A percentile compares a stretch with the other conserved stretches of the same genome.
Evolutionary conservation across 92 coral and sea anemone species (phyloP).

Genomic region (Ricordea florida): DNA sequence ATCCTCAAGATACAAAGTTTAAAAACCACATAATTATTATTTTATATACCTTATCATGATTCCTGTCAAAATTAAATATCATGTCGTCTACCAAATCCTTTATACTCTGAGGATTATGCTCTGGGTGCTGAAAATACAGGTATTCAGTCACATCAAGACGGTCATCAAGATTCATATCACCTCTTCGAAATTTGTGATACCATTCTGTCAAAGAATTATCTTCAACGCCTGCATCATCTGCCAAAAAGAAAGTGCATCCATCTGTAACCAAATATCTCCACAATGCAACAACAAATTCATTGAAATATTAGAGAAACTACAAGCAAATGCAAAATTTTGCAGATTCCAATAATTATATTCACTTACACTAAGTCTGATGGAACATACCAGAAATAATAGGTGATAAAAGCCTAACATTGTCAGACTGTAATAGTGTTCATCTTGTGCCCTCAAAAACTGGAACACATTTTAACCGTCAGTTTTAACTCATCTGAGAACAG

Average conservation of each 20-base stretch:
- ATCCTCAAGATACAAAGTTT: background rate
- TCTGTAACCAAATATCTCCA: background rate
- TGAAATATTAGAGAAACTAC: background rate
- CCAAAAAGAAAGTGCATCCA: background rate
- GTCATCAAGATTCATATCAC: conserved; percentile 79
- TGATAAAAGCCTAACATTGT: too few relatives aligned
- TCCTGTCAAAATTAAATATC: conserved; percentile 77
- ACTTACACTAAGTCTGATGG: too few relatives aligned
- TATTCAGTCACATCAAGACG: conserved; percentile 79
- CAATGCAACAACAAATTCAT: background rate
- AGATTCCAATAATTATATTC: too few relatives aligned
- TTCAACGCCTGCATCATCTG: conserved; percentile 78
- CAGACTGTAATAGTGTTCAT: too few relatives aligned
- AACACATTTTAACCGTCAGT: too few relatives aligned
- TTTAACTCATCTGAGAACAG: too few relatives aligned
- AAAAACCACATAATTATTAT: background rate
- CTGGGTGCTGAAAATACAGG: conserved; percentile 93
- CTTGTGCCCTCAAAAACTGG: too few relatives aligned
- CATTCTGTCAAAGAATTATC: conserved; percentile 35
- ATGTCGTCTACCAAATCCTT: conserved; percentile 88
- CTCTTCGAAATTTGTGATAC: conserved; percentile 46
- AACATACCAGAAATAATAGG: too few relatives aligned
- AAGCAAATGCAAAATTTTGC: background rate
- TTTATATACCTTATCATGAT: conserved; percentile 75
- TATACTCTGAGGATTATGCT: conserved; percentile 86